Evolutionary conservation across 1,140 invertebrate genomes (phyloP).

Genomic region (Thrips palmi): DNA sequence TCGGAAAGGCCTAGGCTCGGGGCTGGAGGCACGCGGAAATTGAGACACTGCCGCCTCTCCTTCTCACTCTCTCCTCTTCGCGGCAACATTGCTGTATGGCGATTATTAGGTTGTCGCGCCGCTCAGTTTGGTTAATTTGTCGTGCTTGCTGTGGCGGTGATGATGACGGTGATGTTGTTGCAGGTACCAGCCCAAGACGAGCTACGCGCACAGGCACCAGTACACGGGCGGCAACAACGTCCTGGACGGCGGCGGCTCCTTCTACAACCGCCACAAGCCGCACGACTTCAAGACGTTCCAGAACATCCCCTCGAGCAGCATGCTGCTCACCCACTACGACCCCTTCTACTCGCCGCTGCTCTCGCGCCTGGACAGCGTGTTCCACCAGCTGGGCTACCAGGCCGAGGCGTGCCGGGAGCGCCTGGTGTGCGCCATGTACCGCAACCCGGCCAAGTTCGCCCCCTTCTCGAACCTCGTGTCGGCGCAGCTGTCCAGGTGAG

Average conservation of each 20-base stretch:
- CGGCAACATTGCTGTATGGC: too few species aligned
- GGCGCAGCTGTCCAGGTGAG: slow-evolving; percentile 60
- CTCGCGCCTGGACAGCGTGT: slow-evolving; percentile 61
- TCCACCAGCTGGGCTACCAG: slow-evolving; percentile 47
- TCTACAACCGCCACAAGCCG: slow-evolving; percentile 23
- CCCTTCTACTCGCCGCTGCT: slow-evolving; percentile 70
- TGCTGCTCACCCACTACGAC: slow-evolving; percentile 66
- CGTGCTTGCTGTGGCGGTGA: slow-evolving; percentile 12
- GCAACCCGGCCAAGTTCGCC: slow-evolving; percentile 63
- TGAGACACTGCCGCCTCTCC: too few species aligned
- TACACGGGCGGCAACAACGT: too few species aligned
- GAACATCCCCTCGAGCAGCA: slow-evolving; percentile 60
- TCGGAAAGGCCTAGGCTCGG: too few species aligned
- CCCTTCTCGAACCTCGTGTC: slow-evolving; percentile 75
- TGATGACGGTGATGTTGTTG: slow-evolving; percentile 9
- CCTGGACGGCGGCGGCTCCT: slow-evolving; percentile 17
- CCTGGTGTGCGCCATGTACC: slow-evolving; percentile 68
- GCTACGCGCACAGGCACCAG: too few species aligned
- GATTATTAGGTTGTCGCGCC: too few species aligned
- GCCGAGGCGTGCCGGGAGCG: slow-evolving; percentile 58
- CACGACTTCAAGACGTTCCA: slow-evolving; percentile 50
- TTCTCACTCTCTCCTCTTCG: too few species aligned
- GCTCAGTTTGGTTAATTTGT: too few species aligned
- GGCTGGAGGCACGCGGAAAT: too few species aligned
- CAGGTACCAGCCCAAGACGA: slow-evolving; percentile 11